Conservation (phyloP, 2,888 invertebrate genomes). For the Auanema freiburgensis region DNA sequence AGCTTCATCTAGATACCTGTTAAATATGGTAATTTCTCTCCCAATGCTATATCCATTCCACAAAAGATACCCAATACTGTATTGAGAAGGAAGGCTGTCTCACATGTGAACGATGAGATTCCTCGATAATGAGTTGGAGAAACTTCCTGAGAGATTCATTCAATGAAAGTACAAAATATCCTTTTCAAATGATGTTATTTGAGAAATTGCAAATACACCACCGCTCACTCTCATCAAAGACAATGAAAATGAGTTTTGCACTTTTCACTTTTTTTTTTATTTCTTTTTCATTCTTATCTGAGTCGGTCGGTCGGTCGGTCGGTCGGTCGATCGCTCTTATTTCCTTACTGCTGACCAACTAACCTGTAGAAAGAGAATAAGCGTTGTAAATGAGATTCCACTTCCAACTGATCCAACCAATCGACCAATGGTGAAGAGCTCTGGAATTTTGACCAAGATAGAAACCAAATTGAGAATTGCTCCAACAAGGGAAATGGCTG, state of each 20-base stretch:
- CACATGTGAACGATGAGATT: constrained; percentile 4
- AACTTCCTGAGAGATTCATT: neutral
- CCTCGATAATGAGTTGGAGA: constrained; percentile 7
- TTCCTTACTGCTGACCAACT: constrained; percentile 1
- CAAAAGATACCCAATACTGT: constrained; percentile 4
- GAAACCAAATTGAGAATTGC: constrained; percentile 34
- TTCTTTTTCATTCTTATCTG: too few relatives aligned
- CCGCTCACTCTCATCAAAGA: too few relatives aligned
- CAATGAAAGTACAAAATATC: neutral
- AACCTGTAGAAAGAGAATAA: constrained; percentile 37
- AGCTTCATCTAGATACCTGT: neutral
- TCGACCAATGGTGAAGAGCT: constrained; percentile 35
- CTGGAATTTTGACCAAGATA: constrained; percentile 29
- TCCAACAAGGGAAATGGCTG: constrained; percentile 20
- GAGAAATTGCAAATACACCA: neutral
- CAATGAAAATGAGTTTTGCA: too few relatives aligned
- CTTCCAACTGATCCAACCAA: constrained; percentile 28
- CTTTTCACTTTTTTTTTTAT: too few relatives aligned
- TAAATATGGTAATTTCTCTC: neutral
- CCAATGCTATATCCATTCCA: constrained; percentile 8
- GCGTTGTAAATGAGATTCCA: constrained; percentile 39
- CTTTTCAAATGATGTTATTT: neutral
- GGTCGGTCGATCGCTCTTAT: too few relatives aligned
- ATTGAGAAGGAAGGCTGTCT: constrained; percentile 7
- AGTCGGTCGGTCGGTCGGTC: too few relatives aligned